A percentile compares a stretch with the other conserved stretches of the same genome.
Evolutionary conservation across 2,797 vertebrate genomes (phyloP).

Genomic region (Falco rusticolus): DNA sequence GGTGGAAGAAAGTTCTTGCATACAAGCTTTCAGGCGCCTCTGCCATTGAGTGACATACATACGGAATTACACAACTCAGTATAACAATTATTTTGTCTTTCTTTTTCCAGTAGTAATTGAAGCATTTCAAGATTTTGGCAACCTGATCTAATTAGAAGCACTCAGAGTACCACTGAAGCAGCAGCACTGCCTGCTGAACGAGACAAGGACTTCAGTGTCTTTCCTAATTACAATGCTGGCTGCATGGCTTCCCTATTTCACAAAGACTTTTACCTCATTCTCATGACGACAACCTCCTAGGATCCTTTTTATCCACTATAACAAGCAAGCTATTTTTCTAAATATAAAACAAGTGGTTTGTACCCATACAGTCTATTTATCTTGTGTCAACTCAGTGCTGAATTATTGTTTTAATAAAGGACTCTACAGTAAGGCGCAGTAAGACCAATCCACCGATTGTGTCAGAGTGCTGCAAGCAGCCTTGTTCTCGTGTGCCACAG

Average conservation of each 20-base stretch:
- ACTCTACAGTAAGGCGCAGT: not conserved
- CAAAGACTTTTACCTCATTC: not conserved
- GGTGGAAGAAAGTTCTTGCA: not conserved
- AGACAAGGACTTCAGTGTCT: not conserved
- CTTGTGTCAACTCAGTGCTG: not conserved
- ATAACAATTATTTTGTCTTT: not conserved
- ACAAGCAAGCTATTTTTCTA: not conserved
- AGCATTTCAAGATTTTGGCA: not conserved
- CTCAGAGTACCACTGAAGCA: not conserved
- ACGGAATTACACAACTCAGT: not conserved
- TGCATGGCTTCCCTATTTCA: not conserved
- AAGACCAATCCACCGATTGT: not conserved
- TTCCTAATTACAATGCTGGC: not conserved
- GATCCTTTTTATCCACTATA: not conserved
- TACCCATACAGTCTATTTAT: not conserved
- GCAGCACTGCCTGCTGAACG: not conserved
- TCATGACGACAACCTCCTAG: not conserved
- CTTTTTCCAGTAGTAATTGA: not conserved
- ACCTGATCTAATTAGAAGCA: not conserved
- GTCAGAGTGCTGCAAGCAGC: not conserved
- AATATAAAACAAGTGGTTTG: not conserved
- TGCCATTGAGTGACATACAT: not conserved
- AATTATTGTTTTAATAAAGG: not conserved
- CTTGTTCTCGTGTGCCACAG: not conserved
- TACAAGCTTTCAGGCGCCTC: not conserved